A percentile compares a stretch with the other conserved stretches of the same genome.
These are phyloP conservation scores for Laterallus jamaicensis DNA, from an alignment of 2,113 vertebrate genomes.

Conservation along the genomic window DNA sequence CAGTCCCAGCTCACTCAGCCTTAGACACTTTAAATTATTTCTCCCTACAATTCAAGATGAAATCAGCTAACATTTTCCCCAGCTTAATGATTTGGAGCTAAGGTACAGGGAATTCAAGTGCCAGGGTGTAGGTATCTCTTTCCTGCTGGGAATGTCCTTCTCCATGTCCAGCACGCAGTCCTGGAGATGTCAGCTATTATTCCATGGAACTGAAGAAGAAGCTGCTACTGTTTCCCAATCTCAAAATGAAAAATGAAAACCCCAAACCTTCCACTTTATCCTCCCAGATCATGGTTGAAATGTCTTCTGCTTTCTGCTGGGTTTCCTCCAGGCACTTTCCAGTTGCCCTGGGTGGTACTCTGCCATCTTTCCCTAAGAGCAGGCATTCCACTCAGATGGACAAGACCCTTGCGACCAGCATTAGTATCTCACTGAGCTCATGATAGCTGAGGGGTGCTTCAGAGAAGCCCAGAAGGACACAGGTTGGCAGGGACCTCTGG, in stretches of 20 bases:
- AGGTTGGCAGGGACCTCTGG: no score
- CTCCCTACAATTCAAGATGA: not conserved
- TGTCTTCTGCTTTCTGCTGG: not conserved
- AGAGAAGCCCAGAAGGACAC: no score
- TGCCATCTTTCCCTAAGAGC: not conserved
- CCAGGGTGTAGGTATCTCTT: not conserved
- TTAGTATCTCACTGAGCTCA: not conserved
- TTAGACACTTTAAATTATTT: not conserved
- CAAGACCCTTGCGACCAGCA: not conserved
- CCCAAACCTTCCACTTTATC: not conserved
- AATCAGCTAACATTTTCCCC: not conserved
- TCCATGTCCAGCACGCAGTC: not conserved
- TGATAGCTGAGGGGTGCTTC: not conserved
- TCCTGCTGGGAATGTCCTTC: not conserved
- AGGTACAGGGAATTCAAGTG: not conserved
- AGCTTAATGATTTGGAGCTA: not conserved
- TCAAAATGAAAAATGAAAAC: not conserved
- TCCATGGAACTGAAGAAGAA: not conserved
- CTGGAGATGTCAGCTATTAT: not conserved
- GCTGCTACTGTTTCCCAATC: not conserved
- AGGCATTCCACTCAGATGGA: not conserved
- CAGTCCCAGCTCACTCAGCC: no score
- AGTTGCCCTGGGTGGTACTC: not conserved
- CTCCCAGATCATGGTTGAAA: not conserved
- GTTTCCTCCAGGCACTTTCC: not conserved